Conservation (phyloP, 2,888 invertebrate genomes). For the Calliphora vomitoria region DNA sequence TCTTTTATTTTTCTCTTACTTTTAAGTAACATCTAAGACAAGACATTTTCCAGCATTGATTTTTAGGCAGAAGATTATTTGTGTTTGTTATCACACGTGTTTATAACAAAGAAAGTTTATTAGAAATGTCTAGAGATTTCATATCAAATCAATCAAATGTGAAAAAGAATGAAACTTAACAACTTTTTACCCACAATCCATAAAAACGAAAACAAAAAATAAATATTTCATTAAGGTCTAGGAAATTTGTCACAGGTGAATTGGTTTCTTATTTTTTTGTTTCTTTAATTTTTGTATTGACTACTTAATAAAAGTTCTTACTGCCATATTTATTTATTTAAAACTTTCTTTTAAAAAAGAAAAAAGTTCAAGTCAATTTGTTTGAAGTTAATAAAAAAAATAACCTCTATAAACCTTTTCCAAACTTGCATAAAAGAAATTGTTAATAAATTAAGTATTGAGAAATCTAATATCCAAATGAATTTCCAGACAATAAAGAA, state of each 20-base stretch:
- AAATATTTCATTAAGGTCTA: background rate
- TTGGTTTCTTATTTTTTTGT: background rate
- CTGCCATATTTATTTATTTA: too few relatives aligned
- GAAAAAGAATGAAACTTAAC: background rate
- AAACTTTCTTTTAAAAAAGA: background rate
- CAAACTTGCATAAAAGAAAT: background rate
- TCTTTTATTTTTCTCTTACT: background rate
- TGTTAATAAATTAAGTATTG: background rate
- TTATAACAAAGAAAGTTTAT: constrained; percentile 9
- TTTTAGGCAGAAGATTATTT: background rate
- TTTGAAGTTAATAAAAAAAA: background rate
- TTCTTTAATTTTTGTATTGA: background rate
- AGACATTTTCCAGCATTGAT: too few relatives aligned
- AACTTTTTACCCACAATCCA: background rate
- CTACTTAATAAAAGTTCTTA: background rate
- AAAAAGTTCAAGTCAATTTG: background rate
- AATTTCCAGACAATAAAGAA: constrained; percentile 5
- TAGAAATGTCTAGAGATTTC: constrained; percentile 13
- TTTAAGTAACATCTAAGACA: too few relatives aligned
- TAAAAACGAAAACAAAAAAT: background rate
- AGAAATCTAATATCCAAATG: background rate
- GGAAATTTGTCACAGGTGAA: constrained; percentile 12
- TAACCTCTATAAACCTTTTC: background rate
- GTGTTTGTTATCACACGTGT: background rate
- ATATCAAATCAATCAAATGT: constrained; percentile 35